Evolutionary conservation across 2,113 vertebrate genomes (phyloP).

Genomic region (Campylorhamphus procurvoides): DNA sequence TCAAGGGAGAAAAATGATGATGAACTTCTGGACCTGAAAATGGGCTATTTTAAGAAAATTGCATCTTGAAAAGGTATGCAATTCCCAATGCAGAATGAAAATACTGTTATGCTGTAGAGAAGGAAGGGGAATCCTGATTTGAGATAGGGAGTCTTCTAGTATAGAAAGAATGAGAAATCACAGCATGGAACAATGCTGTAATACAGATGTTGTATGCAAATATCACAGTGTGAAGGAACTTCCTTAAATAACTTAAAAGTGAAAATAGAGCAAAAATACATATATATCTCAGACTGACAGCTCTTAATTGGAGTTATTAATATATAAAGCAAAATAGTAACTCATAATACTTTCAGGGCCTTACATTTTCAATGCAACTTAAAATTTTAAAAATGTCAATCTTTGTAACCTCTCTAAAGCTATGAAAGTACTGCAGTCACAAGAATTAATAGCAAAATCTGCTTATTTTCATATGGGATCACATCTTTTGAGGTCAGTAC

Average conservation of each 20-base stretch:
- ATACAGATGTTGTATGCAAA: background rate
- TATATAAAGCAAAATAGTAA: background rate
- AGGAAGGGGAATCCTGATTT: background rate
- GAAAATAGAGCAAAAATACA: background rate
- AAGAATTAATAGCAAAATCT: background rate
- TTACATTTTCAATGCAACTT: background rate
- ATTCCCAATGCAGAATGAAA: background rate
- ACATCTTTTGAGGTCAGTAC: background rate
- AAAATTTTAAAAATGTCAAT: background rate
- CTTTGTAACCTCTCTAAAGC: background rate
- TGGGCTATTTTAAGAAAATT: background rate
- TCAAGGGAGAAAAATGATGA: background rate
- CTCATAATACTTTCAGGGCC: background rate
- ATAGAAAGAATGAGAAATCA: background rate
- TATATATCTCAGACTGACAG: background rate
- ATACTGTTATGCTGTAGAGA: background rate
- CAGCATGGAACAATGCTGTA: background rate
- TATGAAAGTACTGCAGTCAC: background rate
- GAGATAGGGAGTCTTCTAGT: background rate
- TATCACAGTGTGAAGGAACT: background rate
- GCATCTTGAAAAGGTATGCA: rapidly evolving
- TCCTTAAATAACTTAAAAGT: background rate
- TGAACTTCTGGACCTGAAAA: background rate
- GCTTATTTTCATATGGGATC: background rate
- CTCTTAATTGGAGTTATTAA: background rate